phyloP scores from a whole-genome alignment of 2,797 vertebrate species.

The Bryconaethiops microstoma region DNA sequence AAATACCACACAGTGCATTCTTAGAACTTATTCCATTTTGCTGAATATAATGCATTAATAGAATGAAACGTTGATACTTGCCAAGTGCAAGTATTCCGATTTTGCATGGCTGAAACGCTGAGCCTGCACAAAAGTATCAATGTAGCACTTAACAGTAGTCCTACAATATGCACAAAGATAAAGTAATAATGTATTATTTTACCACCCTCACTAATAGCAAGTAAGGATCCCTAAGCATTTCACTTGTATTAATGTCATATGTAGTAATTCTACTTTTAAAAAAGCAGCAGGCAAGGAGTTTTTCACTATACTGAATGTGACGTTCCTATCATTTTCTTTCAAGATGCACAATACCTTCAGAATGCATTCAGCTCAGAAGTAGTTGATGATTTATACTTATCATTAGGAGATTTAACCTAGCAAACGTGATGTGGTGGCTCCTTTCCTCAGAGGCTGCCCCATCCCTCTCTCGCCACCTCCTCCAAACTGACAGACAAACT shows the following conservation, averaged over 20 bases:
- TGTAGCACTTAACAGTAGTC: not conserved
- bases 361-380: conserved; percentile 64
- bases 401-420: conserved; percentile 60
- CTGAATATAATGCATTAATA: not conserved
- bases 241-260: not conserved
- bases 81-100: not conserved
- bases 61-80: not conserved
- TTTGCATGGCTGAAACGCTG: not conserved
- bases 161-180: not conserved
- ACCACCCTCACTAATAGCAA: not conserved
- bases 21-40: no score
- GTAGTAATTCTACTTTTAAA: not conserved
- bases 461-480: conserved; percentile 65
- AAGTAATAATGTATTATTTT: no score
- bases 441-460: conserved; percentile 69
- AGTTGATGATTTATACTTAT: conserved; percentile 66
- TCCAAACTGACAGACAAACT: conserved; percentile 75
- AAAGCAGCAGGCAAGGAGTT: not conserved
- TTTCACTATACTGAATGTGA: conserved; percentile 8
- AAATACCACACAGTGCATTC: no score
- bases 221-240: not conserved
- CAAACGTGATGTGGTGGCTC: conserved; percentile 48
- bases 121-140: not conserved
- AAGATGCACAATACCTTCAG: conserved; percentile 35
- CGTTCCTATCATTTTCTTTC: conserved; percentile 38